Evolutionary conservation across 2,888 invertebrate genomes (phyloP), one percentile per base, ranked within the genome.

Genomic region (Biston betularia): DNA sequence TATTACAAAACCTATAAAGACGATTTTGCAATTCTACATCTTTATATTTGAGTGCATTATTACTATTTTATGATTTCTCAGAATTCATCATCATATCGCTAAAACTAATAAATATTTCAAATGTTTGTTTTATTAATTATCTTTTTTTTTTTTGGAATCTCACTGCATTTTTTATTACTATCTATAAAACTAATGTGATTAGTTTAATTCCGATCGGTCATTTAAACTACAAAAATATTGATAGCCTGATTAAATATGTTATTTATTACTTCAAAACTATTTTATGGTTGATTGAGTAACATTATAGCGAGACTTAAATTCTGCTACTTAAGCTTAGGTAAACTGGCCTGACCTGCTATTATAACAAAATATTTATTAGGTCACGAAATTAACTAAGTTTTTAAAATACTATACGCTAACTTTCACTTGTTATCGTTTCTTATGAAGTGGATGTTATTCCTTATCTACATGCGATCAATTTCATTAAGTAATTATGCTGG

Each of bases 191-290:
- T 58, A 42, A 50, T 58, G 40, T 40, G 38, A 58, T 58, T 58
- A 49, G 58, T 33, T 33, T 40, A 49, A 42, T 50, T 58, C 56
- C 33, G 49, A 42, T 58, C 49, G 24, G n/a, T 10, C 33, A 49
- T 58, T 49, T 49, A 24, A 24, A 24, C 48, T 58, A n/a, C 7
- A 40, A 58, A 38, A 58, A 49, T 58, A 49, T 58, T 42, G 58
- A 58, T 48, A 38, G 48, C 38, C 49, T 58, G 49, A 58, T 48
- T 48, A 48, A 58, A 33, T 14, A 0, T 57, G 4, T 58, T 48
- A 58, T 58, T 58, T 69, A 62, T 71, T 53, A 62, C 62, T 48
- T 65, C 58, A 53, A 62, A 68, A n/a, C 48, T 46, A 49, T 49
- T 24, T 49, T 12, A 40, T 42, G 33, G 49, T 24, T 58, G 49